Evolutionary conservation across 2,797 vertebrate species (phyloP).

Genomic region (Mus minutoides): DNA sequence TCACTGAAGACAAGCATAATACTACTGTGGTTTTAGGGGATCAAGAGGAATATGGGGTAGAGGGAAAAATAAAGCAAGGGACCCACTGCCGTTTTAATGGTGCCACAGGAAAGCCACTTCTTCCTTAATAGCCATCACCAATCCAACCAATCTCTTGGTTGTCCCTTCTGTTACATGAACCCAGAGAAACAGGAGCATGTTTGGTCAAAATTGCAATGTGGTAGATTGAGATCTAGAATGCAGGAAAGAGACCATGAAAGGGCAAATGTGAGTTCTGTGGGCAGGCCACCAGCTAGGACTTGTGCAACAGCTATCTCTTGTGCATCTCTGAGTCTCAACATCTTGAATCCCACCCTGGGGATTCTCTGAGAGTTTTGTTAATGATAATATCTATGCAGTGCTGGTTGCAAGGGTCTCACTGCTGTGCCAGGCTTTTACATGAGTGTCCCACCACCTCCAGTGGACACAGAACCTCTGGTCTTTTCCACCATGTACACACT

Average conservation of each 20-base stretch:
- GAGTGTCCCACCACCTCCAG: neutral
- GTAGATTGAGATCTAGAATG: neutral
- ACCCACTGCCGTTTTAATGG: neutral
- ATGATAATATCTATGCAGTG: neutral
- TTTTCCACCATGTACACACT: neutral
- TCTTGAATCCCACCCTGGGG: neutral
- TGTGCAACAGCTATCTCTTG: neutral
- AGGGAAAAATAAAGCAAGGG: neutral
- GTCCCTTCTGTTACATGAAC: neutral
- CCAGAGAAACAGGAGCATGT: conserved; percentile 6
- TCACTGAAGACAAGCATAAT: neutral
- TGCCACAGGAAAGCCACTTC: neutral
- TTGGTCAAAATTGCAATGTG: neutral
- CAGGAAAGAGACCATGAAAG: conserved; percentile 1
- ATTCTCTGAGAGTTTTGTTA: neutral
- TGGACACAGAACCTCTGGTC: neutral
- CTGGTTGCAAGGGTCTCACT: neutral
- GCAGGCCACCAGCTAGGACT: neutral
- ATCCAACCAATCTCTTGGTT: conserved; percentile 3
- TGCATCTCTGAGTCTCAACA: neutral
- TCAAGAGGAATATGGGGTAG: neutral
- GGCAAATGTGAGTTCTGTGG: neutral
- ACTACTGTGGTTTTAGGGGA: neutral
- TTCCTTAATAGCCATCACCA: neutral
- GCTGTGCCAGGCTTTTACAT: neutral